These are phyloP conservation scores for Pelobates cultripes DNA, from an alignment of 2,797 vertebrate genomes.

Conservation along the genomic window DNA sequence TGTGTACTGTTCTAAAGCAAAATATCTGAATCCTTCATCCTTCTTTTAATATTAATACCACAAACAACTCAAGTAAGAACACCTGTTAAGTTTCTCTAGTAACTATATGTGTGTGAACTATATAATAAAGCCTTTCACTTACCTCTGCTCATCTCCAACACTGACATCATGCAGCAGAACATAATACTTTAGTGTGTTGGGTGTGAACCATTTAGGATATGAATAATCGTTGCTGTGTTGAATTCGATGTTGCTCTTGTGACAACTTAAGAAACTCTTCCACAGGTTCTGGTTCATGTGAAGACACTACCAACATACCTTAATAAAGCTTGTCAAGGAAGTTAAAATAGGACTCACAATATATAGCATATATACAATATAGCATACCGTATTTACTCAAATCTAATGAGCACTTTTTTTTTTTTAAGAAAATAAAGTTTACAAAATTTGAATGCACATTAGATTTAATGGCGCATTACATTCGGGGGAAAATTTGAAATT, in stretches of 20 bases:
- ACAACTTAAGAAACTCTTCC: conserved; percentile 94
- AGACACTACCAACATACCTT: conserved; percentile 95
- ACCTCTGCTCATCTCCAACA: conserved; percentile 92
- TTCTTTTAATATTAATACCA: too few relatives aligned
- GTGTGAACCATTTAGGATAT: conserved; percentile 96
- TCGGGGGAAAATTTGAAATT: too few relatives aligned
- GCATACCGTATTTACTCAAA: too few relatives aligned
- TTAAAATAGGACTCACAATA: neutral
- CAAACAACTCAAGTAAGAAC: too few relatives aligned
- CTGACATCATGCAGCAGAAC: conserved; percentile 93
- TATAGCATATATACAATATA: too few relatives aligned
- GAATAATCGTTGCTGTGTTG: conserved; percentile 94
- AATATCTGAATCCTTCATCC: too few relatives aligned
- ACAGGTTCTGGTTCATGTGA: conserved; percentile 87
- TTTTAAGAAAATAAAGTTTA: too few relatives aligned
- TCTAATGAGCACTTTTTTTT: too few relatives aligned
- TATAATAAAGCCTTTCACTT: conserved; percentile 46
- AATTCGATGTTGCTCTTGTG: conserved; percentile 95
- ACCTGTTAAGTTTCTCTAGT: too few relatives aligned
- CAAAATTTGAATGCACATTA: too few relatives aligned
- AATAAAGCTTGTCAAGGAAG: conserved; percentile 60
- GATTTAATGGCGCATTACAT: too few relatives aligned
- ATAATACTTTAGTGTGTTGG: conserved; percentile 97
- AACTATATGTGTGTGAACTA: neutral
- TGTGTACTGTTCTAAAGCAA: too few relatives aligned